Evolutionary conservation across 2,888 invertebrate species (phyloP).

Genomic region (Fissipunctia ypsillon): DNA sequence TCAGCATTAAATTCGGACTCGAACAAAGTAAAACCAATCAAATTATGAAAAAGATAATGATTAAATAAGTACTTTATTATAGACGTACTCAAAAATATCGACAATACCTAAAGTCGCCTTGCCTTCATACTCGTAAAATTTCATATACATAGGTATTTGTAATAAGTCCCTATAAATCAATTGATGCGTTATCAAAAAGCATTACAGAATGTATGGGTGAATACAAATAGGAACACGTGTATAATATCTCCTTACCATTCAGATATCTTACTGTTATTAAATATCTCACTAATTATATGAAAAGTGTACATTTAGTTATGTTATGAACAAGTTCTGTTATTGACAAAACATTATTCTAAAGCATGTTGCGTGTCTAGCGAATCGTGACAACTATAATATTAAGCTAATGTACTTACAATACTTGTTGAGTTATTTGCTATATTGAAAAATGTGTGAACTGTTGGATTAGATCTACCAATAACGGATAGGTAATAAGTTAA

Average conservation of each 20-base stretch:
- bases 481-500: slow-evolving; percentile 50
- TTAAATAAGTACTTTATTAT: slow-evolving; percentile 2
- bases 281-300: slow-evolving; percentile 66
- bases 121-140: slow-evolving; percentile 38
- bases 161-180: slow-evolving; percentile 18
- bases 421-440: slow-evolving; percentile 51
- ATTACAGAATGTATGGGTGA: slow-evolving; percentile 77
- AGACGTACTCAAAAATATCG: slow-evolving; percentile 44
- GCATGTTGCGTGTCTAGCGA: slow-evolving; percentile 82
- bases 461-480: slow-evolving; percentile 47
- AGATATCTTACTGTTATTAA: slow-evolving; percentile 67
- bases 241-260: slow-evolving; percentile 67
- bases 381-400: slow-evolving; percentile 52
- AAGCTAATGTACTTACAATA: slow-evolving; percentile 39
- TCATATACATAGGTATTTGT: slow-evolving; percentile 19
- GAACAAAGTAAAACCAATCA: slow-evolving; percentile 25
- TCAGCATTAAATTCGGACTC: slow-evolving; percentile 11
- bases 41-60: slow-evolving; percentile 5
- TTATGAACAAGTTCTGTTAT: slow-evolving; percentile 69
- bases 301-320: slow-evolving; percentile 66
- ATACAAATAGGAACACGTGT: slow-evolving; percentile 63
- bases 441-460: slow-evolving; percentile 54
- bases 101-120: slow-evolving; percentile 62
- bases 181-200: slow-evolving; percentile 29
- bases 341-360: slow-evolving; percentile 79